These are phyloP conservation scores for Pelvicachromis taeniatus DNA, from an alignment of 2,113 vertebrate species.

Conservation along the genomic window DNA sequence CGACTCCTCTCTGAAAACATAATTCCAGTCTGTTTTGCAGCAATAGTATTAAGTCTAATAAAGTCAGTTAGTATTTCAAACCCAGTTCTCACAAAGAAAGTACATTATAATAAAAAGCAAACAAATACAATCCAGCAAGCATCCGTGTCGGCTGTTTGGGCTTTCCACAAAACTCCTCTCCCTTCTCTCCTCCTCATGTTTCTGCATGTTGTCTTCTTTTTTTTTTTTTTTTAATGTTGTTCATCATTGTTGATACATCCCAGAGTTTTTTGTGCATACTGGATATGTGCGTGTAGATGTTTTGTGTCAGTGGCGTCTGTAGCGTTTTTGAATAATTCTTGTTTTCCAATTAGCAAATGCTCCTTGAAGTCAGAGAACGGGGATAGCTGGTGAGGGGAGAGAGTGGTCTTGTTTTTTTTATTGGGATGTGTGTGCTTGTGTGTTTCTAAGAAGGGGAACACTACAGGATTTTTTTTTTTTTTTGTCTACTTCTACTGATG, in stretches of 20 bases:
- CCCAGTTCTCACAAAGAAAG: conserved; percentile 64
- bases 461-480: conserved; percentile 22
- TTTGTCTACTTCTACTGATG: conserved; percentile 35
- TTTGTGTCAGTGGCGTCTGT: background rate
- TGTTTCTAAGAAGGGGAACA: background rate
- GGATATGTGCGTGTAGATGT: conserved; percentile 22
- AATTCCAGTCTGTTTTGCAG: conserved; percentile 70
- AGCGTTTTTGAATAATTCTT: conserved; percentile 15
- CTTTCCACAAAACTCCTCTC: conserved; percentile 28
- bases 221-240: background rate
- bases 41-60: conserved; percentile 62
- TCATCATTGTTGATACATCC: conserved; percentile 52
- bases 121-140: conserved; percentile 66
- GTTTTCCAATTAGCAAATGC: conserved; percentile 4
- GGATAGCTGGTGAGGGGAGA: background rate
- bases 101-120: conserved; percentile 65
- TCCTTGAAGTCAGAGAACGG: background rate
- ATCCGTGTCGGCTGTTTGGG: conserved; percentile 49
- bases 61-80: conserved; percentile 52
- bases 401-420: background rate
- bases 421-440: background rate
- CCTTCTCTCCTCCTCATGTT: conserved; percentile 27
- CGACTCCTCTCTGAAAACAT: conserved; percentile 50
- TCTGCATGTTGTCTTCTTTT: background rate
- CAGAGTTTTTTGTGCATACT: conserved; percentile 66